These are phyloP conservation scores for Pseudolycoriella hygida DNA, from an alignment of 2,888 invertebrate genomes.

Conservation along the genomic window DNA sequence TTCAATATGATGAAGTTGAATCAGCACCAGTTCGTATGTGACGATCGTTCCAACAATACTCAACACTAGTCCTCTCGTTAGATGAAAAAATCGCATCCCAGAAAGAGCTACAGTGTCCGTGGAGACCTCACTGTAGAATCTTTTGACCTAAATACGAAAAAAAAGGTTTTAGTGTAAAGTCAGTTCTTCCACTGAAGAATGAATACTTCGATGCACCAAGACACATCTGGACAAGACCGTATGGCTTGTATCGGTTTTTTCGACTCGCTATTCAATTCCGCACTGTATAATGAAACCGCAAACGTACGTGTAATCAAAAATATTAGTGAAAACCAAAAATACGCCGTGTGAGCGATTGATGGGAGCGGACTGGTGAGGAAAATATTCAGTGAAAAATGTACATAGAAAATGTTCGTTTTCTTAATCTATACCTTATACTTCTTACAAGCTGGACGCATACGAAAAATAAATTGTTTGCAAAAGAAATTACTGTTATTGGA, in stretches of 20 bases:
- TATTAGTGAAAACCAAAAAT: slow-evolving; percentile 38
- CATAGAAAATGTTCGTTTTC: background rate
- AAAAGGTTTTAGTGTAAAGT: background rate
- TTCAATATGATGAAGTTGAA: slow-evolving; percentile 30
- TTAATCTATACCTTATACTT: slow-evolving; percentile 30
- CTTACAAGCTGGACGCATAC: slow-evolving; percentile 38
- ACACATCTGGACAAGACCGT: slow-evolving; percentile 29
- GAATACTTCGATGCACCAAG: slow-evolving; percentile 30
- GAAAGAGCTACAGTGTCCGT: background rate
- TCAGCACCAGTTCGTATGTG: slow-evolving; percentile 47
- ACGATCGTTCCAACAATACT: slow-evolving; percentile 35
- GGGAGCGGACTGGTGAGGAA: slow-evolving; percentile 25
- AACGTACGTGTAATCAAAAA: slow-evolving; percentile 35
- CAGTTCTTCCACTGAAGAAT: no score
- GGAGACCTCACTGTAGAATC: background rate
- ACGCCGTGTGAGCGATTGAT: slow-evolving; percentile 27
- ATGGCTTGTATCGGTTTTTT: slow-evolving; percentile 26
- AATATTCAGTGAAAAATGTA: background rate
- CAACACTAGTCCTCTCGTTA: background rate
- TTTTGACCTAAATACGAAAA: background rate
- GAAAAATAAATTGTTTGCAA: slow-evolving; percentile 38
- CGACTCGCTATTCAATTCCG: slow-evolving; percentile 37
- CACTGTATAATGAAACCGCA: slow-evolving; percentile 36
- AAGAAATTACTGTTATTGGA: slow-evolving; percentile 33
- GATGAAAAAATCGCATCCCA: background rate